These are phyloP conservation scores for Drosophila hamatofila DNA, from an alignment of 2,888 invertebrate species.

Conservation along the genomic window DNA sequence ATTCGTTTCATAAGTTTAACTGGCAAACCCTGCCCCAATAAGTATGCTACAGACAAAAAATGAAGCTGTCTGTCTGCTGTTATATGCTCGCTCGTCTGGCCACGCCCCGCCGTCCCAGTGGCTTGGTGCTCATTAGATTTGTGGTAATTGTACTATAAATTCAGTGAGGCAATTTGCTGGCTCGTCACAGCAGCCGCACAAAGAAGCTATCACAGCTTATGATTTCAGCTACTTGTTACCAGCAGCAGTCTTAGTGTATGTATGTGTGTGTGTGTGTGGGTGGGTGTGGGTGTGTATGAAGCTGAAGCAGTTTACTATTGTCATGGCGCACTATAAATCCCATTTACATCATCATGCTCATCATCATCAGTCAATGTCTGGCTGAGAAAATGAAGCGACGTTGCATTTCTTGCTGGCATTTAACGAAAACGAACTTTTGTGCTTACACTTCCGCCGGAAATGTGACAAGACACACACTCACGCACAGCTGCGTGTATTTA, in stretches of 20 bases:
- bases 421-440: slow-evolving; percentile 79
- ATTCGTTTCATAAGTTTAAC: slow-evolving; percentile 9
- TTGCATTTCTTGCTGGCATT: slow-evolving; percentile 80
- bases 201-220: slow-evolving; percentile 75
- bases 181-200: slow-evolving; percentile 62
- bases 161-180: slow-evolving; percentile 74
- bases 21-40: slow-evolving; percentile 11
- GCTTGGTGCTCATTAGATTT: slow-evolving; percentile 67
- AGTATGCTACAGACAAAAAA: slow-evolving; percentile 48
- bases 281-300: slow-evolving; percentile 25
- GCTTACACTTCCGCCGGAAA: slow-evolving; percentile 81
- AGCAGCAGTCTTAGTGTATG: slow-evolving; percentile 10
- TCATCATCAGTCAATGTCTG: slow-evolving; percentile 81
- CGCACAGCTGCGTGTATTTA: slow-evolving; percentile 52
- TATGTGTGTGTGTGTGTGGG: slow-evolving; percentile 26
- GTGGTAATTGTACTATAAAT: slow-evolving; percentile 77
- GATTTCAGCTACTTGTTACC: slow-evolving; percentile 69
- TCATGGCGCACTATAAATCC: slow-evolving; percentile 79
- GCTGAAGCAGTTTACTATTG: slow-evolving; percentile 71
- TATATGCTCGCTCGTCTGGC: neutral
- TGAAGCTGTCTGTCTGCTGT: slow-evolving; percentile 4
- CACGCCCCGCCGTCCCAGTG: neutral
- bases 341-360: slow-evolving; percentile 82
- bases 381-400: slow-evolving; percentile 74
- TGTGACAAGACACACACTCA: slow-evolving; percentile 65